Evolutionary conservation across 2,113 vertebrate genomes (phyloP).

Genomic region (Himantopus leucocephalus): DNA sequence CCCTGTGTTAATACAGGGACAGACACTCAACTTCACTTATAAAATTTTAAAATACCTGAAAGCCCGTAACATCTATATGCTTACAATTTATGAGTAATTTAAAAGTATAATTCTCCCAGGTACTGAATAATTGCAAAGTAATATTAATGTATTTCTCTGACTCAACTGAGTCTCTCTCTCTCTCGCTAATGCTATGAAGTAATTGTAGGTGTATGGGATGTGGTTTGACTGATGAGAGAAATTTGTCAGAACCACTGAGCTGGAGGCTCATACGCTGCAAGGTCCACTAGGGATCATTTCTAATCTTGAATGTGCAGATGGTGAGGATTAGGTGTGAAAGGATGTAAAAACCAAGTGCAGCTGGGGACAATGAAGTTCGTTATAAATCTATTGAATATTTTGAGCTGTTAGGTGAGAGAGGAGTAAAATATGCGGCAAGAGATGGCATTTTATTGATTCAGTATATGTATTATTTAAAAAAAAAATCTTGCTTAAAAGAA

Average conservation of each 20-base stretch:
- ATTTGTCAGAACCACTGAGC: slow-evolving; percentile 29
- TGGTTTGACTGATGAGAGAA: slow-evolving; percentile 12
- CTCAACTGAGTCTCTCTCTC: neutral
- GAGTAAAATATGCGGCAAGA: neutral
- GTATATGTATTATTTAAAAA: neutral
- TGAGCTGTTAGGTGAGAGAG: neutral
- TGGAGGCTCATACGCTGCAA: neutral
- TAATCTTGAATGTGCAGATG: slow-evolving; percentile 22
- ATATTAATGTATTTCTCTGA: neutral
- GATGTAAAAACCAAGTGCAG: slow-evolving; percentile 24
- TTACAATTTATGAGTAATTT: neutral
- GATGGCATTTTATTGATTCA: neutral
- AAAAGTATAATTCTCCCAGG: neutral
- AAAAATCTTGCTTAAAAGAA: neutral
- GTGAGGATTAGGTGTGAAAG: slow-evolving; percentile 34
- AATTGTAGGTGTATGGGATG: neutral
- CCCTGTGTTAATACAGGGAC: neutral
- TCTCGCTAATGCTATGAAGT: neutral
- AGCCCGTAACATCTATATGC: neutral
- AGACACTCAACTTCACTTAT: neutral
- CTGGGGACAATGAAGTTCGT: slow-evolving; percentile 16
- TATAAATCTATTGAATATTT: neutral
- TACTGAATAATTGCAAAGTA: neutral
- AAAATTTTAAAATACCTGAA: neutral
- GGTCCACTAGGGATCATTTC: neutral